Base-by-base conservation (phyloP, 2,888 invertebrate species). In the Chrysolina haemoptera region DNA sequence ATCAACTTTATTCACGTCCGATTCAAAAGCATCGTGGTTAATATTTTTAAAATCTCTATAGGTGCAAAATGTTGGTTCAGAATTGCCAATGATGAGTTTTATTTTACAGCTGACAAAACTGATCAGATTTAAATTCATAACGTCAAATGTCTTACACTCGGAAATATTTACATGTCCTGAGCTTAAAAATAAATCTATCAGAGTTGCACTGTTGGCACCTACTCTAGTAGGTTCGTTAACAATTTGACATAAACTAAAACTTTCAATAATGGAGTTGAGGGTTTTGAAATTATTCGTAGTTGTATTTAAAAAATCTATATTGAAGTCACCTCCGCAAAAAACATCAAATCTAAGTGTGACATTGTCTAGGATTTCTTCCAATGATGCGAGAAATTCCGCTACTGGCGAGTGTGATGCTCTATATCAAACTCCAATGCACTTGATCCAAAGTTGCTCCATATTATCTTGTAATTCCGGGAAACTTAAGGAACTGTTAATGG, bases 261-360 rank as follows among this genome's bases (percentile, higher is more conserved):
- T 41, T 62, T 11, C 40, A 40, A 41, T 41, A 5, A 8, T 43
- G 43, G 43, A 43, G 12, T 43, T 43, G 43, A 43, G 43, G 43
- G 1, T 59, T 20, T 20, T 20, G 22, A 22, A 59, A 59, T 20
- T 8, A 59, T 22, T 59, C 1, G 22, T 22, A 10, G 14, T 59
- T 10, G 9, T 20, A 20, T 20, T 59, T 22, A 14, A 20, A 59
- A 59, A 59, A 59, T 59, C 59, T 27, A 59, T 22, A 59, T 59
- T 35, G 59, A 22, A 59, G 16, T 59, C 18, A 14, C 35, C 59
- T n/a, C 40, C 40, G 18, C 40, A 62, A 6, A 62, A 62, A n/a
- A 40, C 18, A 16, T 50, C n/a, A 50, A 59, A 59, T 59, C 22
- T 27, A 22, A 20, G 59, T 59, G 59, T 59, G 59, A 59, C 59